Conservation (phyloP, 2,113 vertebrate species). For the Eolophus roseicapilla region DNA sequence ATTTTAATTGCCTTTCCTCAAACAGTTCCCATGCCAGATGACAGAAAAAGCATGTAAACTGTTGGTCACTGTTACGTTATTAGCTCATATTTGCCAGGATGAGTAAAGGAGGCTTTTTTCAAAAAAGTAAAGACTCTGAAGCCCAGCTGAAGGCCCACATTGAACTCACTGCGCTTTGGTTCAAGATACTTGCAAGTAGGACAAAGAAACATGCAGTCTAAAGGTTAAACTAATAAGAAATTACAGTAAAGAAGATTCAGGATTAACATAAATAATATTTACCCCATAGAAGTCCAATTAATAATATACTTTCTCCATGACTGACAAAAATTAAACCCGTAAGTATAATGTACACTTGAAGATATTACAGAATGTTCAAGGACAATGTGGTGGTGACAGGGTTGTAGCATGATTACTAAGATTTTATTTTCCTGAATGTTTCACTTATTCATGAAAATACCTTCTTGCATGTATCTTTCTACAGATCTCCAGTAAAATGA, state of each 20-base stretch:
- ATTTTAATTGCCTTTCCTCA: constrained; percentile 52
- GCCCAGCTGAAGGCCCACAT: background rate
- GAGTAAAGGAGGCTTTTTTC: background rate
- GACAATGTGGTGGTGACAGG: background rate
- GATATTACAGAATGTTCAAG: background rate
- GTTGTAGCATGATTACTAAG: background rate
- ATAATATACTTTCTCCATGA: background rate
- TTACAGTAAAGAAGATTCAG: background rate
- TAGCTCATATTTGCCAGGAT: constrained; percentile 13
- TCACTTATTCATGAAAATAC: background rate
- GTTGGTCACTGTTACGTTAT: background rate
- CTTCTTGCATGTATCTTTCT: background rate
- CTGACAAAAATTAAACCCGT: background rate
- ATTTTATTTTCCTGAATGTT: background rate
- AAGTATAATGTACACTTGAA: background rate
- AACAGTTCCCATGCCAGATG: background rate
- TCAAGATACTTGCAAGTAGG: background rate
- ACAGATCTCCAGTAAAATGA: background rate
- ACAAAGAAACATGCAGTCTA: background rate
- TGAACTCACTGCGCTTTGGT: background rate
- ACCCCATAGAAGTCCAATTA: background rate
- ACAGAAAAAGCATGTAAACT: background rate
- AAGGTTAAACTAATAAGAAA: background rate
- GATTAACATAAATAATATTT: background rate
- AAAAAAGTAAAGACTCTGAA: background rate